phyloP scores from a whole-genome alignment of 2,888 invertebrate species.

The Augiades crinisus region DNA sequence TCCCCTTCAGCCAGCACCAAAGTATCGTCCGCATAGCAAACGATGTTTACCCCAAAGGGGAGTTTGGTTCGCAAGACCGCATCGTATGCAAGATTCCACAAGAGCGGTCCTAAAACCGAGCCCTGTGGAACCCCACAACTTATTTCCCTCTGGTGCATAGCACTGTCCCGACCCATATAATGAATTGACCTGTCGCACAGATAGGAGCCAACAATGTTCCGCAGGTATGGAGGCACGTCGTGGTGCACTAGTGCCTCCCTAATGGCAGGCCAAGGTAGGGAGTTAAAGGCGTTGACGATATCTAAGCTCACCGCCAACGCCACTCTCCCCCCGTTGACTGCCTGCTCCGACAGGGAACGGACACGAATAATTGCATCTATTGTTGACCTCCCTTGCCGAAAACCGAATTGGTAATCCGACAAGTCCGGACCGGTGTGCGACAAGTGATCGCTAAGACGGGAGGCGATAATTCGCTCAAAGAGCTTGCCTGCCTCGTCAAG shows the following conservation, averaged over 20 bases:
- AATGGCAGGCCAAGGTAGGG: no score
- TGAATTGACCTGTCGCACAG: constrained; percentile 10
- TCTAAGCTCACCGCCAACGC: constrained; percentile 30
- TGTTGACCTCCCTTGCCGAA: background rate
- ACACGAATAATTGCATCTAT: background rate
- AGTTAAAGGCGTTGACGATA: no score
- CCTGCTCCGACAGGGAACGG: background rate
- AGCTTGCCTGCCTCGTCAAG: constrained; percentile 32
- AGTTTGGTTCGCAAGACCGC: constrained; percentile 18
- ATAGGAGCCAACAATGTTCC: constrained; percentile 22
- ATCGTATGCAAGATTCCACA: constrained; percentile 34
- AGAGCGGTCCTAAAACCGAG: constrained; percentile 29
- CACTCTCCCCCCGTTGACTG: constrained; percentile 12
- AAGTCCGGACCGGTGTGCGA: constrained; percentile 20
- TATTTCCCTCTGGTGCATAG: background rate
- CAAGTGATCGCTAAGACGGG: constrained; percentile 24
- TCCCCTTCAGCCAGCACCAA: constrained; percentile 16
- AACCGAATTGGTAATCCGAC: background rate
- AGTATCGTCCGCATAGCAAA: constrained; percentile 34
- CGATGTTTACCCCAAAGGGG: background rate
- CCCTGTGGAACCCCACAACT: constrained; percentile 24
- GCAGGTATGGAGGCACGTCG: constrained; percentile 30
- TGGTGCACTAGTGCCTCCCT: constrained; percentile 31
- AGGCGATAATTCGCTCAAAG: constrained; percentile 29
- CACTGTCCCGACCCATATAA: constrained; percentile 1